Base-by-base conservation (phyloP, 2,888 invertebrate genomes). In the Synanthedon andrenaeformis region DNA sequence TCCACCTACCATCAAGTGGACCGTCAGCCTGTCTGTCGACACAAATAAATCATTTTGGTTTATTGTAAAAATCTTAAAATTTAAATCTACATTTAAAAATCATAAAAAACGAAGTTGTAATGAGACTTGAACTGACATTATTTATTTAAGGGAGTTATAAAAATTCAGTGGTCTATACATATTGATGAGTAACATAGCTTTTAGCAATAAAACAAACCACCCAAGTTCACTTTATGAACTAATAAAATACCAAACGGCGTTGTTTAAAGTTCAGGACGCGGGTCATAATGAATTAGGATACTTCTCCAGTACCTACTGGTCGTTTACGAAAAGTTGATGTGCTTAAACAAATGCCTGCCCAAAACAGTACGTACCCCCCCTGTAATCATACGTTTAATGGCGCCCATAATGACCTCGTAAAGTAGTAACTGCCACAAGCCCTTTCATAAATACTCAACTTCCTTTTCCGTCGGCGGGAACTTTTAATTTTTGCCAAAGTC, bases 361-460 rank as follows among this genome's bases (percentile, higher is more conserved):
- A 65, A 79, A 82, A 79, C 78, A 77, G 75, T 73, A 70, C 10
- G 35, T 35, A 35, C 35, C 64, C 69, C 69, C 68, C 66, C 67
- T 70, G 79, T 78, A 82, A 81, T 82, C 82, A 82, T 82, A 82
- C 70, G 74, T 81, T 85, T 84, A 83, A 84, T 85, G 82, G 81
- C 70, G 68, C 61, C 72, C 76, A 78, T 85, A 84, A 84, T 79
- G 82, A 80, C 79, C 76, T 82, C 79, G 76, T 83, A 82, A 82
- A 81, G 74, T 77, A 79, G 75, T 78, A 76, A 79, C 76, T 72
- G 78, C 80, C 72, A 70, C 66, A 65, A 76, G 72, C 70, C 71
- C 70, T 72, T 74, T 74, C 79, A 78, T 83, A 82, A 82, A 83
- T 82, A 81, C 72, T 67, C 61, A 77, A 79, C 71, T 76, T 78